Base-by-base conservation (phyloP, 2,113 vertebrate species). In the Ancistrus triradiatus region DNA sequence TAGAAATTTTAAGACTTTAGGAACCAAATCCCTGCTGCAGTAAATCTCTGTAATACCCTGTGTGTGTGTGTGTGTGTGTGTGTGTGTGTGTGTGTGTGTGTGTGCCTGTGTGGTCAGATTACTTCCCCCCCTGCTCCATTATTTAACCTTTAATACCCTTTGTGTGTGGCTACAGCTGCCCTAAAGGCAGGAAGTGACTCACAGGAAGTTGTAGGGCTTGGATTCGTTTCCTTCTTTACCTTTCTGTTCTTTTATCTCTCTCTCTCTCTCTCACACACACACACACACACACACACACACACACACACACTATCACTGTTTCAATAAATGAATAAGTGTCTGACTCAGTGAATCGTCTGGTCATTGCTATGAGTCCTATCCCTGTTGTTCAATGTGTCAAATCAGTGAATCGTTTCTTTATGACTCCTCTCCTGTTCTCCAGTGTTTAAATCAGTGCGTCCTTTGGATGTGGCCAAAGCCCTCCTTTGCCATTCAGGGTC, bases 91-190 rank as follows among this genome's bases (percentile, higher is more conserved):
- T 58, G 64, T 49, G 31, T 50, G 35, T 38, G 21, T 40, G 22
- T 44, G 38, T 14, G 27, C 2, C 10, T 24, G 19, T 6, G 3
- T 33, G 25, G 43, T 56, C 19, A 57, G 8, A 37, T 5, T 56
- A 38, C 7, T 14, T 56, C 37, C n/a, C 53, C 15, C 1, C 19
- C 18, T 15, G 1, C 6, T 6, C 40, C 15, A 25, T 42, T 57
- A 22, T 62, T 50, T 38, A 44, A 38, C 28, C 61, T 73, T 38
- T 49, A 40, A 70, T 27, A 50, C 28, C 46, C 2, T 44, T 44
- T 59, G 24, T 59, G 56, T 27, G 11, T 9, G 6, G 13, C 14
- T 2, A 15, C 56, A 59, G 25, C 40, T 59, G 56, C 22, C 42
- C 8, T 7, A 28, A 24, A 44, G 42, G 13, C 57, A 59, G 57